phyloP scores from a whole-genome alignment of 2,888 invertebrate species.

The Acanthoscelides obtectus region DNA sequence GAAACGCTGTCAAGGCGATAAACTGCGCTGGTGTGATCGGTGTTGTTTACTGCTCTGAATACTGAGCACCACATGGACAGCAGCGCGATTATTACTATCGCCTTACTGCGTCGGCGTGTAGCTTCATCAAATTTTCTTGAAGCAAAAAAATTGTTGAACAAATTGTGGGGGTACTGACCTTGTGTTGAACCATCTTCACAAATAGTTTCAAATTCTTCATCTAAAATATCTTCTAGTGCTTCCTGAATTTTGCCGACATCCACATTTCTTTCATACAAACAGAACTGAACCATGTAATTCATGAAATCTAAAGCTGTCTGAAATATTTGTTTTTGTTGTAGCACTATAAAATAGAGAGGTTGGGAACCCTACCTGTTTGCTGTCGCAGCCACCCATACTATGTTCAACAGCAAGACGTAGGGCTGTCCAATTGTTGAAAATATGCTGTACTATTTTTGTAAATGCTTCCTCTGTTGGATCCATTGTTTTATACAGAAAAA shows the following conservation, averaged over 20 bases:
- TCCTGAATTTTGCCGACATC: constrained; percentile 59
- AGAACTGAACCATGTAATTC: constrained; percentile 60
- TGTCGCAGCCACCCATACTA: constrained; percentile 67
- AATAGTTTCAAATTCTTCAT: constrained; percentile 67
- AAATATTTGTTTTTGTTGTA: constrained; percentile 17
- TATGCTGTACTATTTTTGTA: constrained; percentile 58
- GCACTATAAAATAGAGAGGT: not conserved
- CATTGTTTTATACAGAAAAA: too few relatives aligned
- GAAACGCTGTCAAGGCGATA: too few relatives aligned
- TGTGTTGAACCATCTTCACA: constrained; percentile 67
- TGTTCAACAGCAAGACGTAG: constrained; percentile 68
- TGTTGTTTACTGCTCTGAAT: too few relatives aligned
- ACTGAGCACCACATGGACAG: not conserved
- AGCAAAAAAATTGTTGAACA: constrained; percentile 9
- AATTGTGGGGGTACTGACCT: constrained; percentile 43
- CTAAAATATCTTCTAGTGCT: constrained; percentile 65
- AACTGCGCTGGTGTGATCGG: too few relatives aligned
- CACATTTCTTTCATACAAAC: constrained; percentile 54
- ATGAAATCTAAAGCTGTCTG: constrained; percentile 62
- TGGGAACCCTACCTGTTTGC: constrained; percentile 61
- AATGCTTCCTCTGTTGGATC: constrained; percentile 47
- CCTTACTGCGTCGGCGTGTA: too few relatives aligned
- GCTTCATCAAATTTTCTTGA: too few relatives aligned
- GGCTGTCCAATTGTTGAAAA: constrained; percentile 70
- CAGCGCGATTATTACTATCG: not conserved